Conservation (phyloP, 2,888 invertebrate species). For the Piscicola geometra region DNA sequence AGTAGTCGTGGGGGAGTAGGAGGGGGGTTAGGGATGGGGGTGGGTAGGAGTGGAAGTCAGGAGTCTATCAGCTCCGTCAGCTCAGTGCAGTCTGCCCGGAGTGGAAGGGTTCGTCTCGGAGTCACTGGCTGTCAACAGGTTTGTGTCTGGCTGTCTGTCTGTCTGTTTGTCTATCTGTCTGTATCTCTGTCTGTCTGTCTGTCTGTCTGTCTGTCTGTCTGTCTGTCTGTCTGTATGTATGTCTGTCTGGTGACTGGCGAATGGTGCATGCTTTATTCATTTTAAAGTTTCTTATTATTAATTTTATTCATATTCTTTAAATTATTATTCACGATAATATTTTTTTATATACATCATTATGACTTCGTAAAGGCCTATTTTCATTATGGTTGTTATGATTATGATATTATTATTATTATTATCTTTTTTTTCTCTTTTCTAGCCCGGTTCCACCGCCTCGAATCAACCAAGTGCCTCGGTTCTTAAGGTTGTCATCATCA, state of each 20-base stretch:
- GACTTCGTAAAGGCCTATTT: too few relatives aligned
- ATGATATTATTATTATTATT: too few relatives aligned
- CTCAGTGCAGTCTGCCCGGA: conserved; percentile 58
- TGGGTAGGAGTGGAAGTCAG: conserved; percentile 62
- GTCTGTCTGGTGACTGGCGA: not conserved
- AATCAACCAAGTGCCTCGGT: not conserved
- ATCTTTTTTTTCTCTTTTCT: not conserved
- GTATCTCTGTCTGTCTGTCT: too few relatives aligned
- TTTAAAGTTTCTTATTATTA: not conserved
- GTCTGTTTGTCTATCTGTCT: too few relatives aligned
- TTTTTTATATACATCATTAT: too few relatives aligned
- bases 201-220: too few relatives aligned
- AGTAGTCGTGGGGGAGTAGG: not conserved
- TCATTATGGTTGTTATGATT: too few relatives aligned
- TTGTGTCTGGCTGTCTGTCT: too few relatives aligned
- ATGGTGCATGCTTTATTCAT: too few relatives aligned
- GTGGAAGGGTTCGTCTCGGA: conserved; percentile 71
- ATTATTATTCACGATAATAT: too few relatives aligned
- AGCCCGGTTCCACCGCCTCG: not conserved
- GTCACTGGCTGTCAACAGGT: conserved; percentile 62
- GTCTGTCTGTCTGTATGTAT: too few relatives aligned
- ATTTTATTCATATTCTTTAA: conserved; percentile 7
- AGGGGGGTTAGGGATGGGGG: not conserved
- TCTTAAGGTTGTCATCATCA: not conserved
- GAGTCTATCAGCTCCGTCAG: conserved; percentile 82